A percentile compares a stretch with the other conserved stretches of the same genome.
Conservation (phyloP, 2,113 vertebrate genomes). For the Semicossyphus pulcher region DNA sequence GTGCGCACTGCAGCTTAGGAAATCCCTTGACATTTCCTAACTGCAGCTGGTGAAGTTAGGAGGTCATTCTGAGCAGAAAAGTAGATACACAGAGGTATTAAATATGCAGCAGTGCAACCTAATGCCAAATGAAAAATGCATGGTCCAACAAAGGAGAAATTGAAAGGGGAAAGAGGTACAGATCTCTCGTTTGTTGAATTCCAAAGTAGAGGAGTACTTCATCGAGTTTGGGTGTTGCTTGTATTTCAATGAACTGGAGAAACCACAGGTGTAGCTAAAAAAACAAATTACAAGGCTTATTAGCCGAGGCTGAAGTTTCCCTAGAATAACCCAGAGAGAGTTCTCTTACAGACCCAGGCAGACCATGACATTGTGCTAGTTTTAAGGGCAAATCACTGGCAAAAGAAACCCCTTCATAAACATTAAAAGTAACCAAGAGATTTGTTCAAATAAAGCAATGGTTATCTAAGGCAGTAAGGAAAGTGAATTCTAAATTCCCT, state of each 20-base stretch:
- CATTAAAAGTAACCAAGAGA: too few relatives aligned
- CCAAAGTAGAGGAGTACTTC: too few relatives aligned
- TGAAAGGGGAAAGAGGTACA: background rate
- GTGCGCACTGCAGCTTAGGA: background rate
- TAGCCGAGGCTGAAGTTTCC: background rate
- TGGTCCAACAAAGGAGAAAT: conserved; percentile 26
- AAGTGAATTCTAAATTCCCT: too few relatives aligned
- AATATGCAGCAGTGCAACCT: conserved; percentile 65
- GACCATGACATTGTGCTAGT: too few relatives aligned
- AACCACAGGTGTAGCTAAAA: too few relatives aligned
- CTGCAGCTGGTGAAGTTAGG: conserved; percentile 8
- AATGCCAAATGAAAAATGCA: conserved; percentile 67
- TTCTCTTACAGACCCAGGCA: too few relatives aligned
- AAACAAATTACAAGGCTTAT: too few relatives aligned
- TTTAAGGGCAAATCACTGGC: too few relatives aligned
- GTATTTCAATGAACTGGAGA: background rate
- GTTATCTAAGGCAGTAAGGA: too few relatives aligned
- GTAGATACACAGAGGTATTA: conserved; percentile 42
- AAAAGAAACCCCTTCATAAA: too few relatives aligned
- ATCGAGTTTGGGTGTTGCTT: background rate
- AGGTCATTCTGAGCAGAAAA: conserved; percentile 17
- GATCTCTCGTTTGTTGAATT: background rate
- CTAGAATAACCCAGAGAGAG: background rate
- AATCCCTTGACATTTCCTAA: background rate
- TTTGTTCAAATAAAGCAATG: too few relatives aligned